Base-by-base conservation (phyloP, 2,797 vertebrate species). In the Varecia variegata region DNA sequence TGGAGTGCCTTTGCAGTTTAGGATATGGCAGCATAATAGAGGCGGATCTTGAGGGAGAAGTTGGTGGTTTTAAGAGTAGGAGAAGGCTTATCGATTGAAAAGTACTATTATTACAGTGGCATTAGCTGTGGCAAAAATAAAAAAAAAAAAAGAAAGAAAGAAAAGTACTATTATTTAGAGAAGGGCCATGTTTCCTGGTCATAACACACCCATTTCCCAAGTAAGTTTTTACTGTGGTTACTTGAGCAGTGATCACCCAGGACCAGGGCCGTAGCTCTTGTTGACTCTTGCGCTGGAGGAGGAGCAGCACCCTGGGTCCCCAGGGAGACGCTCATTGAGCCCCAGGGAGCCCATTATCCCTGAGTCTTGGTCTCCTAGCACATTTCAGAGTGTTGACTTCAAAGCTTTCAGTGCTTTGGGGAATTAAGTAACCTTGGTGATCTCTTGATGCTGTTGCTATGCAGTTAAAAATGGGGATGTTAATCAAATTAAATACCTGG, bases 261-360 rank as follows among this genome's bases (percentile, higher is more conserved):
- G 27, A 56, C 45, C 15, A 50, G 18, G 15, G 47, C 2, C 7
- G 2, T 60, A 40, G 35, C 50, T 94, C 25, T 50, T 97, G 30
- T 25, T 96, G 74, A 76, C 27, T 38, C 52, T 47, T 52, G 32
- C 81, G 47, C n/a, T 82, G 8, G 14, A 58, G 18, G 38, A 68
- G 43, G 38, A 13, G 12, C 30, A 45, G 38, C 76, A 27, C 35
- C 32, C 21, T 74, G 65, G 81, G 27, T 77, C 58, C 95, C 62
- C 80, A 77, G 88, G 95, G 38, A 45, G 17, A 5, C 30, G 38
- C 77, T 40, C 40, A 21, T 25, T 85, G 76, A 82, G 25, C 82
- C 50, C 95, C 58, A 84, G 88, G 92, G 97, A 95, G 18, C 93
- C 93, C 27, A 52, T 97, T 97, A 94, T 92, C 20, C 18, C 0